Percentiles rank a stretch among this genome's conserved stretches.
These are phyloP conservation scores for Coecobrya sp. DNA, from an alignment of 2,888 invertebrate species.

Conservation along the genomic window DNA sequence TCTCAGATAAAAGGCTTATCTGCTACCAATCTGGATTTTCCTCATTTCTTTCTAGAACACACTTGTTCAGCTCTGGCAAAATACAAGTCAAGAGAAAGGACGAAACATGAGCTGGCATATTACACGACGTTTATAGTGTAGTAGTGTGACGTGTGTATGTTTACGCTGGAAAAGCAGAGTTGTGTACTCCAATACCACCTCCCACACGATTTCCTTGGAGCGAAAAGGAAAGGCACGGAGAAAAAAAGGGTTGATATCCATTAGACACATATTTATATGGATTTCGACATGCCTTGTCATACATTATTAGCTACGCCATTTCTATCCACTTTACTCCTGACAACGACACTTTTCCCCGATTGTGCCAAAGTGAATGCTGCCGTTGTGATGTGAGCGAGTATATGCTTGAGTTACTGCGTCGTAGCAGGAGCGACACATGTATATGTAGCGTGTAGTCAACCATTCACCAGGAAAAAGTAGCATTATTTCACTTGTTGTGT, in stretches of 20 bases:
- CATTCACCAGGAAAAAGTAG: constrained; percentile 55
- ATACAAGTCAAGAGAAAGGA: constrained; percentile 17
- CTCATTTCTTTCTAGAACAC: constrained; percentile 25
- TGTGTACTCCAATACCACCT: not conserved
- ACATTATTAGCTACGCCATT: constrained; percentile 68
- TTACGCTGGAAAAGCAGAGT: not conserved
- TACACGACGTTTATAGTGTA: not conserved
- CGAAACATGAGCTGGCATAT: constrained; percentile 21
- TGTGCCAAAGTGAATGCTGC: constrained; percentile 6
- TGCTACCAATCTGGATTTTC: constrained; percentile 5
- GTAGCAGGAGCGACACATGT: not conserved
- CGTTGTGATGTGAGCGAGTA: not conserved
- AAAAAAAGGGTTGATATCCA: constrained; percentile 45
- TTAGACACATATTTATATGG: constrained; percentile 52
- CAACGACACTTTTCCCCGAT: constrained; percentile 45
- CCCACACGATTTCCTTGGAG: constrained; percentile 38
- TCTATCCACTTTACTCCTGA: constrained; percentile 53
- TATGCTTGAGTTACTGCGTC: constrained; percentile 29
- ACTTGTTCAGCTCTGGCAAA: constrained; percentile 27
- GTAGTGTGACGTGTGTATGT: not conserved
- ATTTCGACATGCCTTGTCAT: constrained; percentile 57
- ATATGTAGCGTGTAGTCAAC: constrained; percentile 37
- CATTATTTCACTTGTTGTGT: constrained; percentile 52
- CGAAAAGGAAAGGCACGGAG: constrained; percentile 11
- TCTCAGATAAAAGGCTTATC: constrained; percentile 23